A percentile compares a stretch with the other conserved stretches of the same genome.
Conservation (phyloP, 2,797 vertebrate species). For the Anolis apletophallus region DNA sequence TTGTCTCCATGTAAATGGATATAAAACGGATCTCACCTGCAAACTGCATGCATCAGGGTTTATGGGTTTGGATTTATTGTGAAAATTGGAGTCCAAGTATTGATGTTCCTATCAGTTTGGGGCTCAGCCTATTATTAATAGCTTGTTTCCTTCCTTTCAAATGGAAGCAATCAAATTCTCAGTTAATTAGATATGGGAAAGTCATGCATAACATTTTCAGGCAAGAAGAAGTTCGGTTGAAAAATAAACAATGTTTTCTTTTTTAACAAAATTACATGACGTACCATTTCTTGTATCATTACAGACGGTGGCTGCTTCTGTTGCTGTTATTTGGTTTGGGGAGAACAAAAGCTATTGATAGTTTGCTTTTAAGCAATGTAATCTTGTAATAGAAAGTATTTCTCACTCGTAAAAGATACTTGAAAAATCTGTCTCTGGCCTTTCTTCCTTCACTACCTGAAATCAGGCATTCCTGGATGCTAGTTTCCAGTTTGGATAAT, state of each 20-base stretch:
- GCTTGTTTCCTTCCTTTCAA: conserved; percentile 75
- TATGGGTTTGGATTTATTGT: conserved; percentile 76
- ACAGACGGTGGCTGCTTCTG: not conserved
- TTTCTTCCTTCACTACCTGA: not conserved
- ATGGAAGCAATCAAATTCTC: conserved; percentile 71
- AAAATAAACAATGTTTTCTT: conserved; percentile 47
- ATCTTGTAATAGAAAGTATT: conserved; percentile 5
- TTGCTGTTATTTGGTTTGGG: not conserved
- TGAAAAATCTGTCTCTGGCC: not conserved
- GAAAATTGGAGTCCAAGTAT: conserved; percentile 77
- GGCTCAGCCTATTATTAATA: conserved; percentile 77
- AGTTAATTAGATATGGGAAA: conserved; percentile 76
- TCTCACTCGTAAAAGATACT: conserved; percentile 8
- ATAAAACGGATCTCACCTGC: conserved; percentile 75
- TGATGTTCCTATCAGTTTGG: conserved; percentile 78
- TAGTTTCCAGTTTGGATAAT: not conserved
- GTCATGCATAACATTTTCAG: conserved; percentile 56
- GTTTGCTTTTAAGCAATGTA: conserved; percentile 21
- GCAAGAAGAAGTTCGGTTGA: conserved; percentile 41
- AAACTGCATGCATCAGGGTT: conserved; percentile 74
- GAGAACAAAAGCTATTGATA: conserved; percentile 21
- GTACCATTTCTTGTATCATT: conserved; percentile 39
- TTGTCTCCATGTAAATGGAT: conserved; percentile 81
- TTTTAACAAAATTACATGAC: conserved; percentile 33
- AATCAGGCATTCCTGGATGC: not conserved